phyloP scores from a whole-genome alignment of 2,113 vertebrate genomes.

The Prunella himalayana region DNA sequence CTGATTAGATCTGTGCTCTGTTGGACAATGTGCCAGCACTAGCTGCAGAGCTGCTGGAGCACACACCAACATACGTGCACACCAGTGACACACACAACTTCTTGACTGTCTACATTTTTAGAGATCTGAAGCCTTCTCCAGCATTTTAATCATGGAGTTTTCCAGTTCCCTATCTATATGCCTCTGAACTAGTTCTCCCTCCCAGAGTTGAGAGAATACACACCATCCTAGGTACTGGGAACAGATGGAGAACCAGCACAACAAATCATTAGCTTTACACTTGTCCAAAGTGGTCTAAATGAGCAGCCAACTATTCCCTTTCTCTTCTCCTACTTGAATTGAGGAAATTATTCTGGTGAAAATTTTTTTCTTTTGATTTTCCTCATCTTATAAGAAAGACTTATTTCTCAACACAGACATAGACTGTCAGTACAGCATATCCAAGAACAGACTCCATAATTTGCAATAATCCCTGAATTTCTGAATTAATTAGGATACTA shows the following conservation, averaged over 20 bases:
- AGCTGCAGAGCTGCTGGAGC: neutral
- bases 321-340: neutral
- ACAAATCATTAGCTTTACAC: neutral
- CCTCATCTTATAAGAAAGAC: neutral
- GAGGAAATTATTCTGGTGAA: neutral
- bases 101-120: neutral
- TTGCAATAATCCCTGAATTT: neutral
- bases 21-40: neutral
- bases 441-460: neutral
- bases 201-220: neutral
- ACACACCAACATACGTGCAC: neutral
- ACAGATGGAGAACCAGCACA: neutral
- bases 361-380: neutral
- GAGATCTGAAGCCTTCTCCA: neutral
- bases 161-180: neutral
- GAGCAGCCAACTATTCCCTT: neutral
- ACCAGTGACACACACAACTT: neutral
- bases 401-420: neutral
- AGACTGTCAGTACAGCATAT: neutral
- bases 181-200: neutral
- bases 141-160: neutral
- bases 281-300: neutral
- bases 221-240: rapidly evolving
- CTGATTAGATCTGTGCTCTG: neutral
- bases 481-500: neutral